Conservation (phyloP, 2,113 vertebrate genomes). For the Erythrolamprus reginae region DNA sequence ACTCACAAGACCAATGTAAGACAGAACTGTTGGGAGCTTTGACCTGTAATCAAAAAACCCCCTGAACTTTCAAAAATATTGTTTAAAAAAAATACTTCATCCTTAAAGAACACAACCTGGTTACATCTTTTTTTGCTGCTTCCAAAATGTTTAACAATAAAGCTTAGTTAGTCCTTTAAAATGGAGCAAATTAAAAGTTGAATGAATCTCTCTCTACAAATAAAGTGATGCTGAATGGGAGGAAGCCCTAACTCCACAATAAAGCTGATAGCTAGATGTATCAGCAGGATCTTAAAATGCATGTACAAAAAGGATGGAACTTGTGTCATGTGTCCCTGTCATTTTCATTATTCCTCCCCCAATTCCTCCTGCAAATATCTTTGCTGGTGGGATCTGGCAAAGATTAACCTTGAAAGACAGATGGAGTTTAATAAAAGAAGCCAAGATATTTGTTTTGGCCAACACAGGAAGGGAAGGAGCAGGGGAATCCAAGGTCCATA, state of each 20-base stretch:
- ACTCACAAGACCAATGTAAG: not conserved
- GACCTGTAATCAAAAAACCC: not conserved
- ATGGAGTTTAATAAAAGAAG: not conserved
- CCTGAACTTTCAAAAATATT: not conserved
- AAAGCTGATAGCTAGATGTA: not conserved
- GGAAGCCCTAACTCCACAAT: not conserved
- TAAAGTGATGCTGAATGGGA: not conserved
- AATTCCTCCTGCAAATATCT: not conserved
- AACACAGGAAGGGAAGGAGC: not conserved
- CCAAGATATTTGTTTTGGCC: not conserved
- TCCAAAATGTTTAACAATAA: not conserved
- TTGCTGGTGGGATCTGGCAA: not conserved
- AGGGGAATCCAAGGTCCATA: not conserved
- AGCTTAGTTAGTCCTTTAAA: not conserved
- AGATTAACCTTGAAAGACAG: not conserved
- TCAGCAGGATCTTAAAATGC: not conserved
- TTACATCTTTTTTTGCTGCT: not conserved
- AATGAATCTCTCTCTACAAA: not conserved
- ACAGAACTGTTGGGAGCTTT: not conserved
- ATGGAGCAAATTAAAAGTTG: not conserved
- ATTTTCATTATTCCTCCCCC: not conserved
- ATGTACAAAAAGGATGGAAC: not conserved
- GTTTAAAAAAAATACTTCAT: not conserved
- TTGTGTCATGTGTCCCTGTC: not conserved
- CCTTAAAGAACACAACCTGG: not conserved